phyloP scores from a whole-genome alignment of 2,113 vertebrate genomes.

The Lagopus leucura region DNA sequence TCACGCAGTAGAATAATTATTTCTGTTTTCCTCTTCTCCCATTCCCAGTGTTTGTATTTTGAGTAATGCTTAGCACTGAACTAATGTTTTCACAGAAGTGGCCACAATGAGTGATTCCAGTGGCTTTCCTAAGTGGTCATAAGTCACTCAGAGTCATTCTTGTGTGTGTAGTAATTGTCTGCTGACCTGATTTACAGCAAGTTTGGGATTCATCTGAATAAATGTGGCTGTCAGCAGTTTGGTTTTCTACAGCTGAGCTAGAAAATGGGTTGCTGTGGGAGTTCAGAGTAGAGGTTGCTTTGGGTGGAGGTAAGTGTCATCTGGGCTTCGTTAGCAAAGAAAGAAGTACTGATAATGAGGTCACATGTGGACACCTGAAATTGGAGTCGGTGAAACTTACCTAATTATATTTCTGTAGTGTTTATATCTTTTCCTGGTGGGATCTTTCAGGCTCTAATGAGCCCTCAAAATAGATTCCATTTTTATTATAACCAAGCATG shows the following conservation, averaged over 20 bases:
- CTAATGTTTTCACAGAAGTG: not conserved
- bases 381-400: not conserved
- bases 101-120: not conserved
- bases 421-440: not conserved
- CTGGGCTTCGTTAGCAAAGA: not conserved
- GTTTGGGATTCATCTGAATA: not conserved
- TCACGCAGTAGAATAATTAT: not conserved
- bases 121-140: not conserved
- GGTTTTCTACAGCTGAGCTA: not conserved
- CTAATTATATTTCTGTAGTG: not conserved
- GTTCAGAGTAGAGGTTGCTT: not conserved
- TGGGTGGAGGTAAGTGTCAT: not conserved
- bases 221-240: not conserved
- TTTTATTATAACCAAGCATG: not conserved
- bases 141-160: not conserved
- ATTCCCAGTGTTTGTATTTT: not conserved
- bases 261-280: not conserved
- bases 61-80: not conserved
- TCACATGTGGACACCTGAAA: not conserved
- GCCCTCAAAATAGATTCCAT: not conserved
- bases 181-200: not conserved
- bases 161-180: not conserved
- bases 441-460: not conserved
- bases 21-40: not conserved
- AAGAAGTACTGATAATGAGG: not conserved